These are phyloP conservation scores for Hoplostethus mediterraneus DNA, from an alignment of 2,797 vertebrate species.

Conservation along the genomic window DNA sequence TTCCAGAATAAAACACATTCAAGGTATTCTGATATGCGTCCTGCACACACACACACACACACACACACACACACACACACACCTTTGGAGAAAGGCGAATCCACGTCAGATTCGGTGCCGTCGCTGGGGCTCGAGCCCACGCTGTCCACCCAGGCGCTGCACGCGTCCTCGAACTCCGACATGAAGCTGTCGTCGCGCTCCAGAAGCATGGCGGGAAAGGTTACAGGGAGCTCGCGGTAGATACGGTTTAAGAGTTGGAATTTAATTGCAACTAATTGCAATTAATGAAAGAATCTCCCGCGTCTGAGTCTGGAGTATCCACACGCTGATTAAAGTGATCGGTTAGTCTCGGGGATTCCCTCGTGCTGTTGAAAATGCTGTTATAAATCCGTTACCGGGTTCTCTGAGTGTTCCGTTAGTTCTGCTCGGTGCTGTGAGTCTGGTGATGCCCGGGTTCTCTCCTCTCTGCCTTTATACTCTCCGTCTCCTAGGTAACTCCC, in stretches of 20 bases:
- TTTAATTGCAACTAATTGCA: no score
- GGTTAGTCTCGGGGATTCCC: constrained; percentile 39
- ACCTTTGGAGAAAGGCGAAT: constrained; percentile 74
- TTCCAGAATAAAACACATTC: no score
- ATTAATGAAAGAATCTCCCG: no score
- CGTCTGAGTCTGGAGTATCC: no score
- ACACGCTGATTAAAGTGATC: neutral
- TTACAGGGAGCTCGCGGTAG: no score
- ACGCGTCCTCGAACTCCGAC: constrained; percentile 80
- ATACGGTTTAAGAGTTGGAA: no score
- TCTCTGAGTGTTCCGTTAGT: neutral
- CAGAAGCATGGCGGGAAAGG: constrained; percentile 66
- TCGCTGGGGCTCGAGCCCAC: constrained; percentile 73
- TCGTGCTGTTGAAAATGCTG: constrained; percentile 3
- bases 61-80: constrained; percentile 22
- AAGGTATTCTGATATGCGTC: no score
- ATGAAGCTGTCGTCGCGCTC: constrained; percentile 77
- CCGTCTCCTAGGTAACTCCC: constrained; percentile 85
- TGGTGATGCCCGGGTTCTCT: constrained; percentile 65
- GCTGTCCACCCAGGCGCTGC: constrained; percentile 82
- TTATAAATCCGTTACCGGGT: constrained; percentile 9
- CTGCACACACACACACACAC: constrained; percentile 1
- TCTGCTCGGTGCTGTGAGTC: constrained; percentile 13
- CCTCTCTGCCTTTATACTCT: constrained; percentile 86
- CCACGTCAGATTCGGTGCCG: constrained; percentile 65